A percentile compares a stretch with the other conserved stretches of the same genome.
Conservation (phyloP, 1,140 invertebrate genomes). For the Hydropsyche tenuis region DNA sequence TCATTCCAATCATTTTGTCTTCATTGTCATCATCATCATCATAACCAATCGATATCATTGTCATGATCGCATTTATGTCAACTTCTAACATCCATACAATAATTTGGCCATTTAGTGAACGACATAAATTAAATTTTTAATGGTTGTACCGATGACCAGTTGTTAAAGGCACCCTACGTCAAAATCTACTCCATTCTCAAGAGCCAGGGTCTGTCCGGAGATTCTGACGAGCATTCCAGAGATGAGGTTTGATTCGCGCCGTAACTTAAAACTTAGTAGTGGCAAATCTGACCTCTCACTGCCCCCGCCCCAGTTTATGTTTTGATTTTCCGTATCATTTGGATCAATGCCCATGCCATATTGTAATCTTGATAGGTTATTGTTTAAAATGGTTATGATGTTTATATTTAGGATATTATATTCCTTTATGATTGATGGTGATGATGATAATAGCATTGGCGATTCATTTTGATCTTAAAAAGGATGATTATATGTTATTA, state of each 20-base stretch:
- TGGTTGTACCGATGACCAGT: conserved; percentile 65
- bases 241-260: conserved; percentile 57
- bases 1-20: conserved; percentile 33
- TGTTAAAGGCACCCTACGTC: conserved; percentile 93
- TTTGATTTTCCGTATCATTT: conserved; percentile 25
- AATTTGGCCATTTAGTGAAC: neutral
- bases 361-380: neutral
- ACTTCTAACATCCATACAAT: conserved; percentile 13
- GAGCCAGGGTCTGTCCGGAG: conserved; percentile 85
- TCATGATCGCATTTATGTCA: too few relatives aligned
- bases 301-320: conserved; percentile 6
- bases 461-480: neutral
- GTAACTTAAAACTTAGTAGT: conserved; percentile 37
- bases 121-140: conserved; percentile 20
- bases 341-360: conserved; percentile 21
- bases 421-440: conserved; percentile 1
- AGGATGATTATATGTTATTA: conserved; percentile 2
- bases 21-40: conserved; percentile 36
- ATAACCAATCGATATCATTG: conserved; percentile 15
- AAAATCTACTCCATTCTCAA: conserved; percentile 94
- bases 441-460: conserved; percentile 19
- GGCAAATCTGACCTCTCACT: conserved; percentile 31
- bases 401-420: neutral
- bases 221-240: conserved; percentile 69
- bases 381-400: neutral